Base-by-base conservation (phyloP, 1,140 invertebrate genomes). In the Drosophila lacteicornis region DNA sequence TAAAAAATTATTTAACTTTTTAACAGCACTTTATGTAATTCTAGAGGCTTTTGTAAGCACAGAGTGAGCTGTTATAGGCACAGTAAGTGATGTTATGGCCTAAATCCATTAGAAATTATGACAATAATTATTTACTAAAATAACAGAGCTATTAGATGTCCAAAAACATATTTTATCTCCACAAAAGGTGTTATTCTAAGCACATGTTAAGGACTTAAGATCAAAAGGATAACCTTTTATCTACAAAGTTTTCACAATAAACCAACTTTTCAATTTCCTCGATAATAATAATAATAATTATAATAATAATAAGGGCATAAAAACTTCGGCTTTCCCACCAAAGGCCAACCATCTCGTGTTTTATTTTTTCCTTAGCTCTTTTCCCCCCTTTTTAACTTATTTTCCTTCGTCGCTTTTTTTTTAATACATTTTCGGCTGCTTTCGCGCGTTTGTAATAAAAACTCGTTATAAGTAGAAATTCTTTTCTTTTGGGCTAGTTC, bases 401-500 rank as follows among this genome's bases (percentile, higher is more conserved):
- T 83, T 83, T 83, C 75, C 71, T 69, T 76, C 56, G 69, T 67
- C 61, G 63, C 63, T 65, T 60, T 77, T 46, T 46, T 75, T 63
- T 86, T 86, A 86, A 86, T 86, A 86, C 80, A 84, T 87, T 87
- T 87, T 88, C 69, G 80, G 80, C 68, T 77, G 82, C 82, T 85
- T 85, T 84, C 78, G 84, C 84, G 84, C 84, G 77, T 88, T 87
- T 87, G 84, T 88, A 87, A 87, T 87, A 87, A 87, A 87, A 87
- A 87, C 84, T 87, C 84, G 84, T 88, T 87, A 87, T 87, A 87
- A 87, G 84, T 87, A 88, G 84, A 88, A 88, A 90, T 88, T 88
- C 84, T 88, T 88, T 71, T 67, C 75, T 74, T 80, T 73, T 82
- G 60, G 80, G 75, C 73, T 71, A 71, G 58, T 68, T 84, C 30